Base-by-base conservation (phyloP, 1,140 invertebrate genomes). In the Chrysopa pallens region DNA sequence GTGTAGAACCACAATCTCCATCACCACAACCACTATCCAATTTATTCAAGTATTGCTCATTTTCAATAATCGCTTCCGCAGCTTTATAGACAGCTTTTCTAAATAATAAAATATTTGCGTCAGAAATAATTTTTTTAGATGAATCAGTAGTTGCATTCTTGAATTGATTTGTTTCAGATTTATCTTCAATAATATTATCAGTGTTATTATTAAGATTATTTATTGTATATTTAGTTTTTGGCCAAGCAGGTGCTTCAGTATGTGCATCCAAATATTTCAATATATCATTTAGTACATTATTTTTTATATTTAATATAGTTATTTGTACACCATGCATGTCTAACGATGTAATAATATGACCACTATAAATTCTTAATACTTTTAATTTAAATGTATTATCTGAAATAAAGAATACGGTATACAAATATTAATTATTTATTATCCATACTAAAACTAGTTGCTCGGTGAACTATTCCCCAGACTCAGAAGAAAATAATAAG, bases 301-400 rank as follows among this genome's bases (percentile, higher is more conserved):
- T 51, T 6, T 59, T 61, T 36, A 84, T 50, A 51, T 74, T 72
- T 11, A 89, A 50, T 9, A 87, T 39, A 17, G 77, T 78, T 14
- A 90, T 64, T 47, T 85, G 83, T 40, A 88, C 61, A 1, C 86
- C 87, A 42, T 74, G 68, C 72, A 84, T 88, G 49, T 89, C 78
- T 39, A 89, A 62, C 0, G 84, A 88, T 3, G 84, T 85, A 67
- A 88, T 80, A 36, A 84, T 63, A 38, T 72, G 61, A 2, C 84
- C 85, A 36, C 68, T 68, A 57, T 78, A 87, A 6, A 78, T 62
- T 40, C 84, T 64, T 44, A 72, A 58, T 3, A 79, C 61, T 28
- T 50, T 55, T 4, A 84, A 66, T 36, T n/a, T 41, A 8, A 44
- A 13, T 13, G 12, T 27, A 36, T 38, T 31, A 11, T 14, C 13